Evolutionary conservation across 2,113 vertebrate species (phyloP).

Genomic region (Tursiops truncatus): DNA sequence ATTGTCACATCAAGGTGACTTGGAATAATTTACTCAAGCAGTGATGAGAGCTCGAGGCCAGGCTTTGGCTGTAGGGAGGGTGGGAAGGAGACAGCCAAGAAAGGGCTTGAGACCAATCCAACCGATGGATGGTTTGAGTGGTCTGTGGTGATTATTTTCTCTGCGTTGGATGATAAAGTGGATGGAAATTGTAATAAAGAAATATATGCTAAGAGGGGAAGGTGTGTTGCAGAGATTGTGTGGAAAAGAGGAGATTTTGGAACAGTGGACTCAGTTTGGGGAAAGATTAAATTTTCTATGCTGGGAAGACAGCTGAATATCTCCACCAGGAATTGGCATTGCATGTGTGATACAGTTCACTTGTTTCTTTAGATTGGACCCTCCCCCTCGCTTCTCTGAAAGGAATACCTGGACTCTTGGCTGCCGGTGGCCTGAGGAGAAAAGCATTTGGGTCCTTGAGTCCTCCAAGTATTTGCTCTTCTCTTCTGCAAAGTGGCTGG

Average conservation of each 20-base stretch:
- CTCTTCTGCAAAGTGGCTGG: fast-evolving
- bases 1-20: background rate
- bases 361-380: background rate
- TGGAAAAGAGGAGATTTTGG: background rate
- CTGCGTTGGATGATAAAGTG: background rate
- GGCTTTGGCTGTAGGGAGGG: background rate
- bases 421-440: too few relatives aligned
- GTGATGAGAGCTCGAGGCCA: too few relatives aligned
- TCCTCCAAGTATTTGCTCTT: background rate
- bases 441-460: fast-evolving
- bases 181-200: background rate
- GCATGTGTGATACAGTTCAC: fast-evolving
- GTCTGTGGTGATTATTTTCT: background rate
- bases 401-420: background rate
- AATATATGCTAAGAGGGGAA: fast-evolving
- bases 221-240: background rate
- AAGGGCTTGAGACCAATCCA: background rate
- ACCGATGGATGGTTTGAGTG: background rate
- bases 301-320: background rate
- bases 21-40: background rate
- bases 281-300: background rate
- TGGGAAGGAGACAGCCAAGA: background rate
- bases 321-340: background rate
- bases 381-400: background rate
- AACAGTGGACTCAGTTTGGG: background rate